Evolutionary conservation across 2,888 invertebrate genomes (phyloP), one percentile per base, ranked within the genome.

Genomic region (Uropetala carovei): DNA sequence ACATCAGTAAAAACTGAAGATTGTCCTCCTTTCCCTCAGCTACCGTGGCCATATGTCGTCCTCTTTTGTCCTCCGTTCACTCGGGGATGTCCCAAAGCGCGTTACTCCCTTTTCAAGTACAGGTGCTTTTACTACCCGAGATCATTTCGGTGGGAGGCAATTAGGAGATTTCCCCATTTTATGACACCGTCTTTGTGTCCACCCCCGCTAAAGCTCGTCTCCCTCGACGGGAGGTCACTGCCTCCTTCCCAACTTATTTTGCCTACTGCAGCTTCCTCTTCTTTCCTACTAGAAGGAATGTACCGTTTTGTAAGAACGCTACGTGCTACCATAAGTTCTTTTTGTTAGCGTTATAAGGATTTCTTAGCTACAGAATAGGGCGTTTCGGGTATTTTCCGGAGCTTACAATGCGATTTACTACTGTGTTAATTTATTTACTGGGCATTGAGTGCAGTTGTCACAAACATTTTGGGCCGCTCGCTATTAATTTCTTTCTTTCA

Each of bases 211-310:
- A 5, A 56, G 18, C 27, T 83, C 83, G 83, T 83, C 56, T 9
- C 56, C 30, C 83, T 83, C 83, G 83, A 14, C 83, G 18, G 83
- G 83, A 83, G 83, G 83, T 83, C 83, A 83, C 56, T 83, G 56
- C 83, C 83, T 83, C 83, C 83, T 56, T 43, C 83, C 83, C 56
- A 9, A 57, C 16, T 43, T 83, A 83, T 83, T 83, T 83, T 83
- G 83, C 57, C 83, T 57, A 43, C n/a, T n/a, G 56, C 11, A 43
- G 83, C 56, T 82, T 2, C n/a, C 27, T 14, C 3, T 57, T 83
- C n/a, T 83, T 83, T n/a, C 43, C 43, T n/a, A 4, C 0, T 43
- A 10, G 18, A 18, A 57, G 57, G 18, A 57, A 57, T 83, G 43
- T 57, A n/a, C 56, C 18, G 56, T 22, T 57, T 83, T 11, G 8